Evolutionary conservation across 1,140 invertebrate genomes (phyloP).

Genomic region (Thaumetopoea pityocampa): DNA sequence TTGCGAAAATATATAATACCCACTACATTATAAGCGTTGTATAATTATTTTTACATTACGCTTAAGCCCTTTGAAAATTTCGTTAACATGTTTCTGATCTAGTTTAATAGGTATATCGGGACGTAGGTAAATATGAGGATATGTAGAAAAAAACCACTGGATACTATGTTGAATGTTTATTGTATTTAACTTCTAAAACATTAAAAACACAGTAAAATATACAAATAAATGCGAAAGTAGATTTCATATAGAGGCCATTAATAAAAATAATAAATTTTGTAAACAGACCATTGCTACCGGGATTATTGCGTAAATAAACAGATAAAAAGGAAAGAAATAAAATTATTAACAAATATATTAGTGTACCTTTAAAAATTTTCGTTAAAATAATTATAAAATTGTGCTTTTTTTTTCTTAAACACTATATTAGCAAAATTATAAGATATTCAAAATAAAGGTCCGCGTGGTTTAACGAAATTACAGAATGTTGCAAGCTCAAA

Average conservation of each 20-base stretch:
- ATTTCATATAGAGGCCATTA: constrained; percentile 57
- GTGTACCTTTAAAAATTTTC: constrained; percentile 50
- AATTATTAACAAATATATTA: constrained; percentile 75
- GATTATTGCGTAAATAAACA: constrained; percentile 56
- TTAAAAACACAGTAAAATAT: constrained; percentile 71
- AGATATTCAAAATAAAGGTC: constrained; percentile 33
- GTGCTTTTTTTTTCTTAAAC: constrained; percentile 64
- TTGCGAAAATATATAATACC: no score
- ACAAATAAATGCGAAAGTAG: constrained; percentile 69
- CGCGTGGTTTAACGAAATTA: constrained; percentile 39
- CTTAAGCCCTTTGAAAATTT: no score
- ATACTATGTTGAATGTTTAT: constrained; percentile 73
- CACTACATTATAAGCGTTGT: no score
- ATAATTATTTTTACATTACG: no score
- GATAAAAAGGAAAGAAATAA: no score
- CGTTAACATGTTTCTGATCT: no score
- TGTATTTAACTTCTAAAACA: constrained; percentile 73
- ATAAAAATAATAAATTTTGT: constrained; percentile 38
- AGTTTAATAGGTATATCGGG: no score
- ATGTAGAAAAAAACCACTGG: constrained; percentile 22
- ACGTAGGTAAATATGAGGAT: not conserved
- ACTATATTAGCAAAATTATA: constrained; percentile 71
- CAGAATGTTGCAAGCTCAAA: constrained; percentile 43
- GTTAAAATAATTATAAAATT: constrained; percentile 67
- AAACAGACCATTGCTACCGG: constrained; percentile 41